phyloP scores from a whole-genome alignment of 2,113 vertebrate species.

The Phycodurus eques region DNA sequence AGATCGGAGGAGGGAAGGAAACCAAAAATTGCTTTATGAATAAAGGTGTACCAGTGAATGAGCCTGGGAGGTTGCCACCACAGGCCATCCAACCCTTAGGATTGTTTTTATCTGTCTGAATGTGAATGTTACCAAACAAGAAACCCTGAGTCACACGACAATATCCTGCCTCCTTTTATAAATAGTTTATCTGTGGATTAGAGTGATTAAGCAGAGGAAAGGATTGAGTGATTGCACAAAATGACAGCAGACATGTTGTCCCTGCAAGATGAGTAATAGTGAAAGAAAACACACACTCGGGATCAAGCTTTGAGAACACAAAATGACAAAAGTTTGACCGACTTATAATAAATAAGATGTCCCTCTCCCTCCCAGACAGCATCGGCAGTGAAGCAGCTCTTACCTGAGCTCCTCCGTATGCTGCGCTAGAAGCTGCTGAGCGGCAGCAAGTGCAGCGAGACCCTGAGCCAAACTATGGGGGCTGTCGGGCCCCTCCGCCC shows the following conservation, averaged over 20 bases:
- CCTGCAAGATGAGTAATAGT: slow-evolving; percentile 37
- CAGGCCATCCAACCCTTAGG: no score
- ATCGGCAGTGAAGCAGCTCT: slow-evolving; percentile 61
- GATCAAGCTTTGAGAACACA: background rate
- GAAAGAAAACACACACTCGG: background rate
- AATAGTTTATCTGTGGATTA: slow-evolving; percentile 51
- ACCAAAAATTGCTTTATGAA: no score
- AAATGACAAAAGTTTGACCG: background rate
- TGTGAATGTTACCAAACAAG: slow-evolving; percentile 51
- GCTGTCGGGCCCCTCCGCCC: slow-evolving; percentile 73
- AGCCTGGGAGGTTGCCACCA: no score
- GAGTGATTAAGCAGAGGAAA: slow-evolving; percentile 1
- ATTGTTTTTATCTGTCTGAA: slow-evolving; percentile 29
- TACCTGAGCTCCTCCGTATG: slow-evolving; percentile 89
- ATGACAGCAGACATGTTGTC: slow-evolving; percentile 56
- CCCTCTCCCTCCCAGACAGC: slow-evolving; percentile 28
- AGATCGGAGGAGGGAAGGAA: no score
- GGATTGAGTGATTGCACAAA: slow-evolving; percentile 33
- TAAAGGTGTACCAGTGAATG: no score
- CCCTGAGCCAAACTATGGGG: slow-evolving; percentile 73
- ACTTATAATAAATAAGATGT: slow-evolving; percentile 15
- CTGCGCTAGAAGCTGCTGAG: slow-evolving; percentile 81
- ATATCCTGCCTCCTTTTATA: slow-evolving; percentile 13
- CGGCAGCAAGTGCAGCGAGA: slow-evolving; percentile 73
- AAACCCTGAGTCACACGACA: slow-evolving; percentile 31